phyloP scores from a whole-genome alignment of 53 echinoderm and acorn worm genomes.

The Glandiceps talaboti region DNA sequence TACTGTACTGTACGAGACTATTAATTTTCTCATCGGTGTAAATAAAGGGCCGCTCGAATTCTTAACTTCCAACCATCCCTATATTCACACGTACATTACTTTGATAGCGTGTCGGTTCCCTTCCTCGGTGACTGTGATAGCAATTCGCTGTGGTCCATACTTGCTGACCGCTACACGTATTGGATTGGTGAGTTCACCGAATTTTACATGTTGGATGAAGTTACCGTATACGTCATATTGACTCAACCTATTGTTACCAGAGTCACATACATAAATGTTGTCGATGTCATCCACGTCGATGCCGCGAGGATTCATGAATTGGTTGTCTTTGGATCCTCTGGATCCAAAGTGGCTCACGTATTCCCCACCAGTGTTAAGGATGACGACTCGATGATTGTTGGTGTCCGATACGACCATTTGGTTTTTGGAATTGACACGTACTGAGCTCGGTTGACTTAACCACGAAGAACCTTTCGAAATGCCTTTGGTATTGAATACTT shows the following conservation, averaged over 20 bases:
- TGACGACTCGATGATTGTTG: background rate
- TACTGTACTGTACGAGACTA: no score
- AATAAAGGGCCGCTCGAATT: no score
- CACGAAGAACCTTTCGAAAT: no score
- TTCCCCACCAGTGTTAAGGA: background rate
- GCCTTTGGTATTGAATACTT: background rate
- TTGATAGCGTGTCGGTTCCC: background rate
- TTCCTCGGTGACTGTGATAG: background rate
- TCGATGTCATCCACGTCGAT: background rate
- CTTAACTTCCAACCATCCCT: no score
- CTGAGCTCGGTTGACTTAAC: background rate
- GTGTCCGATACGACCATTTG: background rate
- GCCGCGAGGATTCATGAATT: background rate
- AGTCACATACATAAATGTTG: background rate
- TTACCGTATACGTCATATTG: background rate
- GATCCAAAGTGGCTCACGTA: background rate
- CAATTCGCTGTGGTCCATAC: background rate
- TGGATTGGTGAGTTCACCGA: background rate
- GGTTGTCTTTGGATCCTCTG: background rate
- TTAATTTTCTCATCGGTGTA: no score
- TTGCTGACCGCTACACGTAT: background rate
- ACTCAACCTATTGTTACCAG: background rate
- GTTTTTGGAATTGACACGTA: background rate
- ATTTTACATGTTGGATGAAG: background rate
- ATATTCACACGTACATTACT: background rate